Base-by-base conservation (phyloP, 1,140 invertebrate genomes). In the Coptotermes formosanus region DNA sequence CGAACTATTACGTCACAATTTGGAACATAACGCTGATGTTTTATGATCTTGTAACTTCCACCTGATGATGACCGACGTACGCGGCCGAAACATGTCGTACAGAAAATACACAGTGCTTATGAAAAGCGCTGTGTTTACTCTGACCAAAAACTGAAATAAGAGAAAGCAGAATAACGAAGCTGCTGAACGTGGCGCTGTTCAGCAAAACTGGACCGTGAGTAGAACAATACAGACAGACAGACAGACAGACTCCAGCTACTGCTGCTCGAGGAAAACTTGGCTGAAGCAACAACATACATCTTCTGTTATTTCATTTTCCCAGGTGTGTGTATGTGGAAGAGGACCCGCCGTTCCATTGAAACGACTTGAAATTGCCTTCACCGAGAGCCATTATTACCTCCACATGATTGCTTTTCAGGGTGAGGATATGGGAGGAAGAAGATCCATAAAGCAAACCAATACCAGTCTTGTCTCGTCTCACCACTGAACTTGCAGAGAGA, bases 341-440 rank as follows among this genome's bases (percentile, higher is more conserved):
- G 64, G 64, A 75, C 64, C 64, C 6, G n/a, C 9, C 64, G 25
- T 75, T 75, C 64, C 64, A 75, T 75, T 30, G 64, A 75, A 75
- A 75, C 64, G 64, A 75, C 64, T 75, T 75, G 64, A 75, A 75
- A 75, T 75, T 75, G 64, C 64, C 25, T 75, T 75, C 64, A 75
- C 25, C 64, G n/a, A 75, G 25, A 75, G n/a, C 64, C 64, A 75
- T 75, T 75, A 75, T 75, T 75, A 75, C 64, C 64, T 30, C 25
- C 64, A 75, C 64, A 75, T 75, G 64, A 75, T 75, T 75, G 64
- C 64, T 75, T 75, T 75, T 75, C 64, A 30, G 64, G n/a, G 64
- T 16, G 64, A 75, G 64, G 52, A 4, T 55, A 55, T 55, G 19
- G 52, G 4, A 55, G 64, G 64, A n/a, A 75, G 64, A 75, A 75